A percentile compares a stretch with the other conserved stretches of the same genome.
These are phyloP conservation scores for Drosophila affinis DNA, from an alignment of 2,888 invertebrate species.

Conservation along the genomic window DNA sequence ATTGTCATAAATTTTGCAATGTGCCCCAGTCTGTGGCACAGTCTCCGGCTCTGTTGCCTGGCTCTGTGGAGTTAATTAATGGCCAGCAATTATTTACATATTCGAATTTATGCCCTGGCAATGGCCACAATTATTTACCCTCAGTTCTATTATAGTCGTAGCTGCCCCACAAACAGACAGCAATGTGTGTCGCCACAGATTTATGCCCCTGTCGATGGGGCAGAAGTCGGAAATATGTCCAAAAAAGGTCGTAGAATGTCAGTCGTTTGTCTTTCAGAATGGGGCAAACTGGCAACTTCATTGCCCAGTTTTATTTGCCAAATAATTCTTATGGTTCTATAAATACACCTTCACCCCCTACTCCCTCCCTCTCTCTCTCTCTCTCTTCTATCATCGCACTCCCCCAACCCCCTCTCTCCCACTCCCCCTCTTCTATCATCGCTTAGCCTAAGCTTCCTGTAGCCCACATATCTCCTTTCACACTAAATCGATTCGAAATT, in stretches of 20 bases:
- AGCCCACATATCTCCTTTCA: conserved; percentile 63
- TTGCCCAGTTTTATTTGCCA: background rate
- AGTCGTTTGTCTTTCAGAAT: background rate
- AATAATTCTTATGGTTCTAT: background rate
- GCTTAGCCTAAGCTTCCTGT: background rate
- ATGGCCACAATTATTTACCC: conserved; percentile 47
- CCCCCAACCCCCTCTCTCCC: too few relatives aligned
- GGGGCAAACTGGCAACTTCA: background rate
- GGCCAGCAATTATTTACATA: conserved; percentile 68
- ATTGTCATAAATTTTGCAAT: conserved; percentile 74
- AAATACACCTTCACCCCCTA: too few relatives aligned
- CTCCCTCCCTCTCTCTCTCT: too few relatives aligned
- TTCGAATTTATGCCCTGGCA: conserved; percentile 60
- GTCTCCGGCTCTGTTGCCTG: background rate
- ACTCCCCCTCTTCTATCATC: too few relatives aligned
- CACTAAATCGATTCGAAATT: conserved; percentile 67
- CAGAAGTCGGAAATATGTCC: conserved; percentile 7
- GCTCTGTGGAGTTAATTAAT: conserved; percentile 62
- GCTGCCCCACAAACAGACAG: conserved; percentile 20
- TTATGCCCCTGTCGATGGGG: conserved; percentile 8
- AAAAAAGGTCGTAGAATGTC: conserved; percentile 3
- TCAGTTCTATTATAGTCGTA: conserved; percentile 18
- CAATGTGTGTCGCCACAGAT: conserved; percentile 23
- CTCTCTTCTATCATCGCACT: too few relatives aligned
- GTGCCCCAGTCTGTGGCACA: background rate